A percentile compares a stretch with the other conserved stretches of the same genome.
These are phyloP conservation scores for Calameuta filiformis DNA, from an alignment of 2,888 invertebrate genomes.

Conservation along the genomic window DNA sequence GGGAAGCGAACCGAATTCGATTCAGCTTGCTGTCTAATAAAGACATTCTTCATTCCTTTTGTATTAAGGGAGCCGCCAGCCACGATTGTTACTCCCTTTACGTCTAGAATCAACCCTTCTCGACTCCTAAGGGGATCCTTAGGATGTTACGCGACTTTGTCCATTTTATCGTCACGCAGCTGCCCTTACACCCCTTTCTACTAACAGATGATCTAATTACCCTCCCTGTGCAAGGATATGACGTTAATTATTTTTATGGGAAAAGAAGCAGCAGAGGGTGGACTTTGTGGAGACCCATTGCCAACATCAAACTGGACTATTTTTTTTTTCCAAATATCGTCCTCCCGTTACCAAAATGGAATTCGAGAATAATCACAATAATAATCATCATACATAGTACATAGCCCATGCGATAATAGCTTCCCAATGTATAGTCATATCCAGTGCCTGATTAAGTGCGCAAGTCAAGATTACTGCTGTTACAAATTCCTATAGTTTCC, in stretches of 20 bases:
- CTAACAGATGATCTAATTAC: conserved; percentile 40
- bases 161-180: conserved; percentile 27
- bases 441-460: not conserved
- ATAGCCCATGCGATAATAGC: too few species aligned
- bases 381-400: too few species aligned
- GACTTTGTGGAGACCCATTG: not conserved
- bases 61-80: conserved; percentile 31
- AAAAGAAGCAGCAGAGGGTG: not conserved
- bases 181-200: conserved; percentile 24
- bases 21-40: conserved; percentile 55
- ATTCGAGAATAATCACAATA: not conserved
- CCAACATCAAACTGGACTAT: not conserved
- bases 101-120: conserved; percentile 18
- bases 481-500: not conserved
- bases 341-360: not conserved
- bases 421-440: not conserved
- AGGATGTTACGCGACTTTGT: not conserved
- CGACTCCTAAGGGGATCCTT: conserved; percentile 19
- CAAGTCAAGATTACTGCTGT: not conserved
- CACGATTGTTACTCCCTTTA: conserved; percentile 20
- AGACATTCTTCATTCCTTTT: conserved; percentile 63
- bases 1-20: conserved; percentile 52
- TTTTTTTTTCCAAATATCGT: too few species aligned
- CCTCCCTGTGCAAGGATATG: not conserved
- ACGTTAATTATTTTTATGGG: not conserved